Base-by-base conservation (phyloP, 2,797 vertebrate species). In the Staurois parvus region DNA sequence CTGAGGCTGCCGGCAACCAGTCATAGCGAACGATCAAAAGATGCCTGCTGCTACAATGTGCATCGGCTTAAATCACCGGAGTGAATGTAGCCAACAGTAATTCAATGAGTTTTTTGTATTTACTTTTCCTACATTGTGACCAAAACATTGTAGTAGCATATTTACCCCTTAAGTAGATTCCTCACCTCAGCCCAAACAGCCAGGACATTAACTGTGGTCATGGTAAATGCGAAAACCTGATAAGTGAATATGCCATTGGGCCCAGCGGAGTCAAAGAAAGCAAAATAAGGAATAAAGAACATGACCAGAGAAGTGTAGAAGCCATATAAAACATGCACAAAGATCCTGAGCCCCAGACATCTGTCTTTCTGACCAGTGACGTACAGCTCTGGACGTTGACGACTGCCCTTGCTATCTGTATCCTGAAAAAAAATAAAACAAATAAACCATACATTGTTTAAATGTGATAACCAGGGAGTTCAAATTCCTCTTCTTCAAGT, bases 371-470 rank as follows among this genome's bases (percentile, higher is more conserved):
- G 64, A 66, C 96, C 96, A 0, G 85, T 77, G 29, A 82, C 34
- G 29, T 98, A 98, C 34, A 97, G 89, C 88, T 95, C 92, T 0
- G 97, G 97, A 87, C 92, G 94, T 26, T 88, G 86, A 84, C 97
- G 88, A 77, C 96, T 96, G 89, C 85, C 90, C 83, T 94, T 92
- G 1, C 94, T 95, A 26, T 91, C 96, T 83, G 95, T 90, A 0
- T 98, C 97, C 97, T 99, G 77, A 21, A 6, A 0, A 72, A 8
- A 26, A 30, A 72, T 98, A 76, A 21, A 6, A 0, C 67, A 37
- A 72, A 32, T 32, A 32, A 69, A 29, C 12, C 37, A 10, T 26
- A 3, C 6, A 21, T 24, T n/a, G 52, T 59, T 59, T 59, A 59
- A 59, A 59, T 3, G 7, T 21, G 2, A 21, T 4, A 52, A 4